Percentiles rank a stretch among this genome's conserved stretches.
Conservation (phyloP, 2,888 invertebrate species). For the Mongoloraphidia duomilia region DNA sequence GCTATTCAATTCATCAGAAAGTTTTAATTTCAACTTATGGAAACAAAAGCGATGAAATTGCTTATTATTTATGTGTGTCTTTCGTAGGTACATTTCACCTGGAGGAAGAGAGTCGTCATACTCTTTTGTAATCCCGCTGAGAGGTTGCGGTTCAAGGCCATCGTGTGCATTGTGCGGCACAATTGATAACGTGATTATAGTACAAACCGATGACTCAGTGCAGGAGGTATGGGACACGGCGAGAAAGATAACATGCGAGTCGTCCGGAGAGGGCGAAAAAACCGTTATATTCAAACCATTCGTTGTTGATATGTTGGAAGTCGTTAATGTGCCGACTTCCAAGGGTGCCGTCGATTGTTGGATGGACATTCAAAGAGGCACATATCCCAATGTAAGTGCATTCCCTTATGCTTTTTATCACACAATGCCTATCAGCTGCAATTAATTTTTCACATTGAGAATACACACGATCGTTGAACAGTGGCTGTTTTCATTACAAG, state of each 20-base stretch:
- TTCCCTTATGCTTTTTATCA: not conserved
- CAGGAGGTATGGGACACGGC: conserved; percentile 53
- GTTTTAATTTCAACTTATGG: too few species aligned
- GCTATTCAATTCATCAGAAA: too few species aligned
- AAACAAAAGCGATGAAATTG: too few species aligned
- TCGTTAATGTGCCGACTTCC: conserved; percentile 44
- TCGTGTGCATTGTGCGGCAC: conserved; percentile 45
- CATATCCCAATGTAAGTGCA: conserved; percentile 47
- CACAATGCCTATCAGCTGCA: too few species aligned
- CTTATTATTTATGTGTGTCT: not conserved
- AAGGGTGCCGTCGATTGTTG: conserved; percentile 55
- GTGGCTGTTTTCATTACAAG: too few species aligned
- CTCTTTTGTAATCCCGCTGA: conserved; percentile 47
- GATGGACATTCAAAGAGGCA: conserved; percentile 62
- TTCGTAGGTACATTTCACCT: conserved; percentile 39
- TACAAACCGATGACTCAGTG: conserved; percentile 50
- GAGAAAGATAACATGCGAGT: conserved; percentile 39
- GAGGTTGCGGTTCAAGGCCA: conserved; percentile 46
- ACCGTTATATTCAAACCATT: conserved; percentile 40
- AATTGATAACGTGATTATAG: conserved; percentile 49
- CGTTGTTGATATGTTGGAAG: conserved; percentile 28
- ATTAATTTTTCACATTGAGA: too few species aligned
- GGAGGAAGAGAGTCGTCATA: conserved; percentile 42
- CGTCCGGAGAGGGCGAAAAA: conserved; percentile 26
- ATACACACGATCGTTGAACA: too few species aligned